Evolutionary conservation across 64 coral and sea anemone genomes (phyloP).

Genomic region (Montipora sp.): DNA sequence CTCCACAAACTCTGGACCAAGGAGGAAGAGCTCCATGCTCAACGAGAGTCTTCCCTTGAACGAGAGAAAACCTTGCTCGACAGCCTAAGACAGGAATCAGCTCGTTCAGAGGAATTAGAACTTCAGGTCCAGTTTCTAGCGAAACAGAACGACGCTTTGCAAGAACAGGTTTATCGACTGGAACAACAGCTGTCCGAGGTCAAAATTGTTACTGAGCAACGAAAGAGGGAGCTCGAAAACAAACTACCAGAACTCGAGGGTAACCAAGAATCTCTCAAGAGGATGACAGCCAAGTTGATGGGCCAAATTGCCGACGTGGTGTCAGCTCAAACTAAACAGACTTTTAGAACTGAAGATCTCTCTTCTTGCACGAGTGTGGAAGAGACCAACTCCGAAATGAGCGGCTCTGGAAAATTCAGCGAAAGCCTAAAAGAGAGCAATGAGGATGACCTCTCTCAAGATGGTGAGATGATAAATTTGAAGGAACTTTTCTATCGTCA

Average conservation of each 20-base stretch:
- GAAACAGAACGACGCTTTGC: conserved; percentile 2
- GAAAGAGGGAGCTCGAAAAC: not conserved
- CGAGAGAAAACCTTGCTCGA: conserved; percentile 20
- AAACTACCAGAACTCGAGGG: conserved; percentile 33
- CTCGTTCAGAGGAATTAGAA: conserved; percentile 14
- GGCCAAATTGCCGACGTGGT: not conserved
- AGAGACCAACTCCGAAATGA: not conserved
- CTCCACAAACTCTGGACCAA: conserved; percentile 33
- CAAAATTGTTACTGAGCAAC: not conserved
- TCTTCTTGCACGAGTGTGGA: not conserved
- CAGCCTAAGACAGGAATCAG: conserved; percentile 17
- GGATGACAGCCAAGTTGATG: not conserved
- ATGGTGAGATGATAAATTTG: not conserved
- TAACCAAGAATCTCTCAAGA: conserved; percentile 12
- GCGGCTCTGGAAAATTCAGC: conserved; percentile 4
- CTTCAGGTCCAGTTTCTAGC: conserved; percentile 1
- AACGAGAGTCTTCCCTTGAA: not conserved
- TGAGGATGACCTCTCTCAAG: not conserved
- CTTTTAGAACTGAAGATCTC: not conserved
- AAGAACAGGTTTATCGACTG: conserved; percentile 15
- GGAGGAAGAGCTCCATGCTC: conserved; percentile 14
- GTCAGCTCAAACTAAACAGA: not conserved
- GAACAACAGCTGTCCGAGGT: not conserved
- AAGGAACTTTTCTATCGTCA: not conserved
- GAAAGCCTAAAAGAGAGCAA: not conserved